Conservation (phyloP, 2,113 vertebrate species). For the Heterocephalus glaber region DNA sequence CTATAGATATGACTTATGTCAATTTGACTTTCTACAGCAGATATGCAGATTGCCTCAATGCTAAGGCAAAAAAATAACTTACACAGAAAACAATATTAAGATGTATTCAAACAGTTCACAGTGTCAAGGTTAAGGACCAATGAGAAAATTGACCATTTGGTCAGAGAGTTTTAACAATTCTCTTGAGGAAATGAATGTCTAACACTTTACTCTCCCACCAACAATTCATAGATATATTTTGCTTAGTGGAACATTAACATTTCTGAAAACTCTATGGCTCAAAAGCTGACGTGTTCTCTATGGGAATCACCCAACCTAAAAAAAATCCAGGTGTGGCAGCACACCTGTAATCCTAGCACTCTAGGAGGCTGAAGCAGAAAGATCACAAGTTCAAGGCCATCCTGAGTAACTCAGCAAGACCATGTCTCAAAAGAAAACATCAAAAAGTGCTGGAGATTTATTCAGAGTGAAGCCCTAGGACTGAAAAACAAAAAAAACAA, state of each 20-base stretch:
- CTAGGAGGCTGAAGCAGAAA: background rate
- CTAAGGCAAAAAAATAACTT: background rate
- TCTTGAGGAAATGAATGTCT: background rate
- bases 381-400: background rate
- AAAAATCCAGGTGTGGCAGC: background rate
- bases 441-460: background rate
- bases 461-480: background rate
- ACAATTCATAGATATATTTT: background rate
- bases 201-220: background rate
- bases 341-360: background rate
- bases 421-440: background rate
- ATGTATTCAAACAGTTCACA: background rate
- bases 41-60: background rate
- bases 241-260: background rate
- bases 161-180: background rate
- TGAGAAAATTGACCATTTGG: background rate
- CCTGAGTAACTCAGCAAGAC: background rate
- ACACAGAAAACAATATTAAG: background rate
- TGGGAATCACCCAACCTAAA: background rate
- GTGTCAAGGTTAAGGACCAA: background rate
- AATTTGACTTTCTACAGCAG: background rate
- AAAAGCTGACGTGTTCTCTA: background rate
- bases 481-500: background rate
- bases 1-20: background rate
- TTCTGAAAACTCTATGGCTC: background rate